Base-by-base conservation (phyloP, 1,140 invertebrate genomes). In the Drosophila ananassae region DNA sequence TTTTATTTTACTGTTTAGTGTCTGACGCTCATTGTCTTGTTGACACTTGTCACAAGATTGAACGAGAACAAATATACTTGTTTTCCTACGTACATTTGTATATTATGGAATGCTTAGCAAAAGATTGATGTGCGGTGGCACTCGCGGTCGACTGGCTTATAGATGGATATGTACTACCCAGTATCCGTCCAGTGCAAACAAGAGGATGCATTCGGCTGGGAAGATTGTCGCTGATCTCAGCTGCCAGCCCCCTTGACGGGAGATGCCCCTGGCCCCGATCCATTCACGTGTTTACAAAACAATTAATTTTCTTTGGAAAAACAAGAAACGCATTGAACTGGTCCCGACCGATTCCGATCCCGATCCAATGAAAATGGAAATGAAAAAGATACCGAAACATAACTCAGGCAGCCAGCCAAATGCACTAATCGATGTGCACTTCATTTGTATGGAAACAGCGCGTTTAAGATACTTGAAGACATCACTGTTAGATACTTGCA, bases 321-420 rank as follows among this genome's bases (percentile, higher is more conserved):
- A 89, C 74, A 79, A 77, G 50, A 77, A 48, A 55, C 41, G 62
- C 48, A 37, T 12, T 25, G 50, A 48, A 51, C 39, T 22, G 51
- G 44, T 10, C 5, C 10, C 12, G 48, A 64, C n/a, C 39, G 39
- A 17, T 17, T 17, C 17, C 17, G 17, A 17, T 1, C 17, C 17
- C 17, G 17, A 41, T n/a, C 39, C 55, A 37, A 50, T 59, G 41
- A 13, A 44, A 44, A 44, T 44, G 67, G 41, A 87, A 87, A 89
- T 89, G 78, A 89, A 87, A 89, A 87, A 89, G 83, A 87, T 83
- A 89, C 83, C 83, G 83, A 78, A 79, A 77, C 83, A 87, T 89
- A 87, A 87, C 72, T 87, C 83, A 87, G 78, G 64, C 67, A 78
- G 72, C 41, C 48, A 67, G 47, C 47, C 44, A 76, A 79, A 85